phyloP scores from a whole-genome alignment of 2,888 invertebrate genomes.

The Caenorhabditis drosophilae region DNA sequence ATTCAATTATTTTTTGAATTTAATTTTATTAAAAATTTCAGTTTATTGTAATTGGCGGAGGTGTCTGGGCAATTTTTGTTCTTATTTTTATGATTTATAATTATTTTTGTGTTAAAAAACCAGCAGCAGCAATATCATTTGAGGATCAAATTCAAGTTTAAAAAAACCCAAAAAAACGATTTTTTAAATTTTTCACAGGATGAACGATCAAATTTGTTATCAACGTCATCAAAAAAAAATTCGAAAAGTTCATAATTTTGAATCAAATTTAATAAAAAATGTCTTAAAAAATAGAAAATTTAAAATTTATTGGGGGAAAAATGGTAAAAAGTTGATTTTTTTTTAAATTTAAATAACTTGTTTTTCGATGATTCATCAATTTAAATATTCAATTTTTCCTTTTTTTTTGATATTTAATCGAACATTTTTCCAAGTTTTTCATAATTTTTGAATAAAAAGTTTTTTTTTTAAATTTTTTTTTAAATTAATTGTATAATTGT shows the following conservation, averaged over 20 bases:
- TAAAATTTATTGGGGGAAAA: not conserved
- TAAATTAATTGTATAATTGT: not conserved
- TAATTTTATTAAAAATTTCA: constrained; percentile 3
- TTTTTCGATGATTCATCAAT: not conserved
- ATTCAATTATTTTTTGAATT: no score
- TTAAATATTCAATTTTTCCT: not conserved
- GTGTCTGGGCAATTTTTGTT: constrained; percentile 17
- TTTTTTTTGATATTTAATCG: not conserved
- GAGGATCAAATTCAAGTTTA: constrained; percentile 7
- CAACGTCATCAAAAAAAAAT: no score
- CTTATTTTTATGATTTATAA: constrained; percentile 19
- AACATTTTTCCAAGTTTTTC: not conserved
- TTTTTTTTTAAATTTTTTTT: not conserved
- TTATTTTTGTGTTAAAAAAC: constrained; percentile 18
- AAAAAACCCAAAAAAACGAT: not conserved
- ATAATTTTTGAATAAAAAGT: not conserved
- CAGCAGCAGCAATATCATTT: constrained; percentile 19
- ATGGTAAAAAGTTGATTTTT: no score
- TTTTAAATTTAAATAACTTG: not conserved
- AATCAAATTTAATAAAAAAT: no score
- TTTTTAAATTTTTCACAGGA: no score
- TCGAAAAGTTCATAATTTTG: no score
- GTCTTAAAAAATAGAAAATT: not conserved
- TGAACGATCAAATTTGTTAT: no score
- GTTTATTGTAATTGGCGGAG: constrained; percentile 18